Percentiles rank a stretch among this genome's conserved stretches.
Conservation (phyloP, 2,888 invertebrate species). For the Monoplex corrugatus region DNA sequence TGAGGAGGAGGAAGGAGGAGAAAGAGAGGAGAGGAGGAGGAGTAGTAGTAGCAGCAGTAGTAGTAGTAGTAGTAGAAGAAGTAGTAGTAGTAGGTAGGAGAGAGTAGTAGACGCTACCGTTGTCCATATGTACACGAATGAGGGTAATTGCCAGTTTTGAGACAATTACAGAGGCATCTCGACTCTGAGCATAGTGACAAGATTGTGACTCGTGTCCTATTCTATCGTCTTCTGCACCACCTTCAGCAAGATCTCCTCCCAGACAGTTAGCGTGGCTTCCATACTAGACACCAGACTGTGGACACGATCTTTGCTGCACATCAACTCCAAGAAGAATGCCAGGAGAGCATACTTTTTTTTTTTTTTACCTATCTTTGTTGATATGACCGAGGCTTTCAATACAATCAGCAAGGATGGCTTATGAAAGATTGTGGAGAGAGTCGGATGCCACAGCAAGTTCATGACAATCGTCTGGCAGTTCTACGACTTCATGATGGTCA, state of each 20-base stretch:
- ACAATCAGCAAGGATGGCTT: constrained; percentile 48
- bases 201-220: constrained; percentile 54
- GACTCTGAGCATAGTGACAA: constrained; percentile 44
- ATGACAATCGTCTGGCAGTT: constrained; percentile 33
- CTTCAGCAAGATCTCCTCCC: constrained; percentile 36
- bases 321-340: constrained; percentile 58
- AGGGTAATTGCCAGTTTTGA: too few relatives aligned
- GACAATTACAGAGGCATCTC: constrained; percentile 55
- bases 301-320: constrained; percentile 47
- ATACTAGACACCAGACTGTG: background rate
- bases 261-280: constrained; percentile 45
- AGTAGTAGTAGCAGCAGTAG: too few relatives aligned
- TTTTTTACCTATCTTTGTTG: constrained; percentile 54
- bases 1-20: too few relatives aligned
- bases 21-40: too few relatives aligned
- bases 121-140: too few relatives aligned
- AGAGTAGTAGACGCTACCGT: too few relatives aligned
- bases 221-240: constrained; percentile 43
- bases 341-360: constrained; percentile 22
- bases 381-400: constrained; percentile 58
- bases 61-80: too few relatives aligned
- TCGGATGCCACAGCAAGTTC: constrained; percentile 39
- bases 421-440: constrained; percentile 42
- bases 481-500: constrained; percentile 34
- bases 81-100: too few relatives aligned